Evolutionary conservation across 92 coral and sea anemone species (phyloP), one percentile per base, ranked within the genome.

Genomic region (Epizoanthus illoricatus): DNA sequence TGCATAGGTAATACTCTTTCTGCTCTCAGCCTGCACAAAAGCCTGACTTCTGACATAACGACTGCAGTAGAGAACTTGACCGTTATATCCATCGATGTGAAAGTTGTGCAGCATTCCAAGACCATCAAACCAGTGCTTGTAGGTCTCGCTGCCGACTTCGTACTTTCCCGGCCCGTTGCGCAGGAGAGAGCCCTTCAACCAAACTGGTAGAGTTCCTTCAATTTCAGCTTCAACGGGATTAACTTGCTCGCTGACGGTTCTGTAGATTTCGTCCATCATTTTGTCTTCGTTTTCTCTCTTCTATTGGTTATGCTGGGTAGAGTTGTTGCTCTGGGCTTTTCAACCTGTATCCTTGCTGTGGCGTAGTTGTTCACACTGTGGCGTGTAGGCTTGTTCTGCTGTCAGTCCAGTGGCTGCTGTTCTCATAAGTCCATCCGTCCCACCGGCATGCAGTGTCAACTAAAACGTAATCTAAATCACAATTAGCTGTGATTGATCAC

Each of bases 41-140:
- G 99, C 99, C 45, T 96, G 92, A 58, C 97, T 96, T 75, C 94
- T 81, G 9, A 96, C 82, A 65, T 91, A 92, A 61, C 95, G 95
- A 65, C 99, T 96, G 47, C 88, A 76, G 73, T 96, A 96, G 5
- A 86, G 89, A 23, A 96, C 99, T 84, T 90, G 91, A 0, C 99
- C 99, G 65, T 91, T 91, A 20, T 18, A 40, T 43, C 82, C 82
- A 43, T 96, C 97, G 52, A 96, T 86, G 55, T 84, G 74, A 80
- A 91, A 96, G 71, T 92, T 89, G 54, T 97, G 99, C 7, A 97
- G 88, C 93, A 97, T 87, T 2, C 94, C 97, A 61, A 94, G 84
- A 33, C 99, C 99, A 18, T 97, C 99, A 72, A 97, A 97, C 99
- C 99, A 97, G 71, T 97, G 99, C 66, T 97, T 97, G 85, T 90